Base-by-base conservation (phyloP, 53 echinoderm and acorn worm genomes). In the Temnopleurus reevesii region DNA sequence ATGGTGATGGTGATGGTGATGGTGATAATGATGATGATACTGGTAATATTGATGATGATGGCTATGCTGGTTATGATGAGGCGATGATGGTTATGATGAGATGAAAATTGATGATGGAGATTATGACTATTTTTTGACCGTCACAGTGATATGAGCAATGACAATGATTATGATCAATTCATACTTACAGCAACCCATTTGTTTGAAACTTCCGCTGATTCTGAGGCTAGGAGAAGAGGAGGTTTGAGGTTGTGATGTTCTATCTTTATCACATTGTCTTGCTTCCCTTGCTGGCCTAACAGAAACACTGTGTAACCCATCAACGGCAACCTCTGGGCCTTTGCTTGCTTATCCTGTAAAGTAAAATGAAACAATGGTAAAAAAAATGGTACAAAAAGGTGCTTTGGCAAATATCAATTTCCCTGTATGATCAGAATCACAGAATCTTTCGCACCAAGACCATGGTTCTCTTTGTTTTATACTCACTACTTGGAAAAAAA, bases 171-270 rank as follows among this genome's bases (percentile, higher is more conserved):
- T n/a, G 27, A 58, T 33, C 30, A 10, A 4, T 7, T 41, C 41
- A 79, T 46, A 79, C 79, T 79, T 23, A 79, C 79, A 46, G 29
- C 30, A 49, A 79, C 49, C 79, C 46, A 79, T 47, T 79, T 79
- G 18, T 79, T 79, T 46, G 46, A 47, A 4, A 25, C 23, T 4
- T 79, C 49, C 18, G 27, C 29, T 49, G 49, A 79, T 1, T 79
- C 79, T 47, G 79, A 47, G 41, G 79, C 79, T 10, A 87, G 33
- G 3, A 87, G 88, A 21, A 87, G 10, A 24, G 88, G 88, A 34
- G 64, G 71, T 21, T 87, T 87, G 65, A 71, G 27, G n/a, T 47
- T 87, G 21, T 66, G 65, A 53, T 87, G 88, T 7, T 87, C 65
- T 3, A 87, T 87, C 46, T 51, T 65, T 49, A 87, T 64, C 4